Base-by-base conservation (phyloP, 2,888 invertebrate species). In the Abrostola tripartita region DNA sequence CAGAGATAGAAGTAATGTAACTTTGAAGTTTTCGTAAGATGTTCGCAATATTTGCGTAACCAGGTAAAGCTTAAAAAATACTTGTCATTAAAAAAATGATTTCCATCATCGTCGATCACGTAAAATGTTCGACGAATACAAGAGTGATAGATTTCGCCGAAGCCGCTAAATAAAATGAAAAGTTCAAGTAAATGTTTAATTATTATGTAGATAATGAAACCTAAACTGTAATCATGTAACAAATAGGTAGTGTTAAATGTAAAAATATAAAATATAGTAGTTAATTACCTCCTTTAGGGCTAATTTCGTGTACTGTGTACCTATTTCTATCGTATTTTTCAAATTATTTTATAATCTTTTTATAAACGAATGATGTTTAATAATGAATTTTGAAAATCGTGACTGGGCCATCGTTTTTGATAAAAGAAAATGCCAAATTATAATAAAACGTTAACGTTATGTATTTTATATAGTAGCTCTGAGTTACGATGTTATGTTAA, bases 181-280 rank as follows among this genome's bases (percentile, higher is more conserved):
- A 63, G 76, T 78, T 81, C 57, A 71, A 79, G 65, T 64, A 69
- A 75, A 71, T 76, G 71, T 80, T 78, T 80, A 71, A 72, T 76
- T 75, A 86, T 81, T 83, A 83, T 89, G 90, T 92, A 92, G 92
- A 88, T 92, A 91, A 79, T 85, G 77, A 86, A 85, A 85, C 71
- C 70, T 87, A 90, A 89, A 85, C 76, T 90, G 82, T 91, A 91
- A 89, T 88, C 88, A 83, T 88, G 86, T 91, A 92, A 87, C 83
- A 88, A 90, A 88, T 90, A 91, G 88, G 79, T 91, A 90, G 90
- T 79, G 80, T 83, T 88, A 89, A 88, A 88, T 89, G 87, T 91
- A 89, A 85, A 88, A 89, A 90, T 89, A 86, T 87, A 81, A 87
- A 86, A 81, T 78, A 87, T 88, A 86, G 89, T 87, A 88, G 83